A percentile compares a stretch with the other conserved stretches of the same genome.
Evolutionary conservation across 1,140 invertebrate species (phyloP).

Genomic region (Trigoniulus corallinus): DNA sequence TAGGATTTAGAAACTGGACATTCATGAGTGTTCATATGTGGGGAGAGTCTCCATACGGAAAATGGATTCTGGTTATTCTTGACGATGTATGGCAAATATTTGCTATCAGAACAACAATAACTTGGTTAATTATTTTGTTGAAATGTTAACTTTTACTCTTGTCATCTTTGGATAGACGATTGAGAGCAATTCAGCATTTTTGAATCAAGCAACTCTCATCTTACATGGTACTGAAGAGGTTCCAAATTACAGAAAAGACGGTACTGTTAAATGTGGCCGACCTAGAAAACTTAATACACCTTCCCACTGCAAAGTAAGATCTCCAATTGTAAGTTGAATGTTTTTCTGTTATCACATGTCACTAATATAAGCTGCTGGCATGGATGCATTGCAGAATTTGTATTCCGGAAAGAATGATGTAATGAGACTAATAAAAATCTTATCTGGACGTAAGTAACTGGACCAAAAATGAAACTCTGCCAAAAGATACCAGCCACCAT

Average conservation of each 20-base stretch:
- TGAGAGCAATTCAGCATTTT: constrained; percentile 32
- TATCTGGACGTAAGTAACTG: too few species aligned
- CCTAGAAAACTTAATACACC: too few species aligned
- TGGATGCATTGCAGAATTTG: too few species aligned
- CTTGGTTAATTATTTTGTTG: constrained; percentile 1
- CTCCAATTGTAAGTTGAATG: too few species aligned
- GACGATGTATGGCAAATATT: constrained; percentile 34
- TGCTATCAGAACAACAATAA: neutral
- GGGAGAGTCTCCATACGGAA: constrained; percentile 63
- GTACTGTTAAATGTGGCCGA: constrained; percentile 22
- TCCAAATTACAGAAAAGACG: constrained; percentile 39
- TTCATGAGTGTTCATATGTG: constrained; percentile 83
- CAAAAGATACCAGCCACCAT: too few species aligned
- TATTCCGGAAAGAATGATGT: too few species aligned
- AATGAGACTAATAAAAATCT: too few species aligned
- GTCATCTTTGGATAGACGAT: constrained; percentile 11
- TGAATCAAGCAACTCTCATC: constrained; percentile 37
- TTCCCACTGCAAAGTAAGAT: too few species aligned
- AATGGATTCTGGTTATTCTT: constrained; percentile 47
- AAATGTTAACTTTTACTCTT: neutral
- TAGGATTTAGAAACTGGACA: constrained; percentile 65
- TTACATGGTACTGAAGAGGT: constrained; percentile 48
- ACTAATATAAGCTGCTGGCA: too few species aligned
- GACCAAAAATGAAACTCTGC: too few species aligned
- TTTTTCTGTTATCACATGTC: too few species aligned